Base-by-base conservation (phyloP, 2,797 vertebrate species). In the Emydoidea blandingii region DNA sequence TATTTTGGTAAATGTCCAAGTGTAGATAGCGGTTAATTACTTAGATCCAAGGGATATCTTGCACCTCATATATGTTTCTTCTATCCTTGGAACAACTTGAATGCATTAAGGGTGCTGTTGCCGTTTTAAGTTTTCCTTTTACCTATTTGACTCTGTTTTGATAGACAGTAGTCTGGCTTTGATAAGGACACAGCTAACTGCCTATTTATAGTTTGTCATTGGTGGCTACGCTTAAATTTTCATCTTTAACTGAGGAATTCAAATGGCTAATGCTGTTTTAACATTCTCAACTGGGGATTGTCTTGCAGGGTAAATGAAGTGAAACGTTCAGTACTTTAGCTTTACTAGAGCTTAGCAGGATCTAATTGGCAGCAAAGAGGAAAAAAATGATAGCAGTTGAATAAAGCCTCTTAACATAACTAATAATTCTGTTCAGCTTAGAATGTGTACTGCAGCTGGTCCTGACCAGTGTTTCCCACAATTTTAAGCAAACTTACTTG, bases 1-100 rank as follows among this genome's bases (percentile, higher is more conserved):
- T 85, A 8, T 92, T 96, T 95, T 92, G 91, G 90, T 95, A 8
- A 6, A 89, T 92, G 93, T 91, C 87, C 79, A 92, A 79, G 80
- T 53, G 53, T 82, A 4, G 72, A 25, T 80, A 88, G 72, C 62
- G 44, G 2, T 31, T 65, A 21, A 76, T n/a, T 21, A 72, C n/a
- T 23, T 25, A 14, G 37, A 74, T 79, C 21, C 14, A 59, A 83
- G 90, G 93, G 86, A 76, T 80, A 86, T 87, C 91, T 59, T 12
- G 79, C 91, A 41, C 29, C 18, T 80, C 29, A 8, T 65, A 34
- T n/a, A 34, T 65, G 31, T 57, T 57, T 57, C 62, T 65, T 65
- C 34, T 18, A 65, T 65, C 62, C 62, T 65, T 65, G 62, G n/a
- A 65, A 65, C 15, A n/a, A 65, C 89, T 83, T 88, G 80, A 37